Evolutionary conservation across 1,140 invertebrate genomes (phyloP).

Genomic region (Pseudomyrmex sp.): DNA sequence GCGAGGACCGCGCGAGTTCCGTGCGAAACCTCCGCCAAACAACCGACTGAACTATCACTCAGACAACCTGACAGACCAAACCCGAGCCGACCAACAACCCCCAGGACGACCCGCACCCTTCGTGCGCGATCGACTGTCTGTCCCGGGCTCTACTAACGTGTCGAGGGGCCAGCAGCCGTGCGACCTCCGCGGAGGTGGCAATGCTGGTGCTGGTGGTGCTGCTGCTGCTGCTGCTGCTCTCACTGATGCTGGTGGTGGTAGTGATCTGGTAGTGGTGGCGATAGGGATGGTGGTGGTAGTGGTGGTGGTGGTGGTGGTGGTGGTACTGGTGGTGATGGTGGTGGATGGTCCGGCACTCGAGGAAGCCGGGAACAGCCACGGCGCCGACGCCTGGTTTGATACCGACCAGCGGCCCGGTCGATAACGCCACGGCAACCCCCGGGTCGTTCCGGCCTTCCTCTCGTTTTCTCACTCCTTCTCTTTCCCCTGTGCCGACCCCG

Average conservation of each 20-base stretch:
- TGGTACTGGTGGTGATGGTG: slow-evolving; percentile 54
- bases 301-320: slow-evolving; percentile 1
- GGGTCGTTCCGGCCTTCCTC: slow-evolving; percentile 80
- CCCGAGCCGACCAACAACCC: slow-evolving; percentile 58
- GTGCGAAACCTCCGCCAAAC: slow-evolving; percentile 3
- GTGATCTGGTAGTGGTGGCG: slow-evolving; percentile 8
- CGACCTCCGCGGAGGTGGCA: slow-evolving; percentile 74
- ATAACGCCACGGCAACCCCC: slow-evolving; percentile 84
- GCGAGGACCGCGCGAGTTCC: not conserved
- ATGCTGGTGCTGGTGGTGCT: slow-evolving; percentile 67
- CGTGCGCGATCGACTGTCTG: slow-evolving; percentile 73
- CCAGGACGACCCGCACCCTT: slow-evolving; percentile 66
- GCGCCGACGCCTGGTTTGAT: slow-evolving; percentile 82
- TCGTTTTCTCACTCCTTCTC: slow-evolving; percentile 54
- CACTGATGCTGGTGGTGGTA: not conserved
- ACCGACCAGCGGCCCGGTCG: slow-evolving; percentile 80
- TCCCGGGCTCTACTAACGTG: slow-evolving; percentile 81
- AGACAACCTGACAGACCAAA: slow-evolving; percentile 40
- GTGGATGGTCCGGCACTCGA: slow-evolving; percentile 79
- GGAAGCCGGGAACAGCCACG: slow-evolving; percentile 75
- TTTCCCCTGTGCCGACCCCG: not conserved
- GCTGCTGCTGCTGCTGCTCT: slow-evolving; percentile 14
- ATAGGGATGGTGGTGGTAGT: slow-evolving; percentile 20
- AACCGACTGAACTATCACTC: not conserved
- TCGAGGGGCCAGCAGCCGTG: slow-evolving; percentile 68